These are phyloP conservation scores for Polyommatus iphigenia DNA, from an alignment of 2,888 invertebrate genomes.

Conservation along the genomic window DNA sequence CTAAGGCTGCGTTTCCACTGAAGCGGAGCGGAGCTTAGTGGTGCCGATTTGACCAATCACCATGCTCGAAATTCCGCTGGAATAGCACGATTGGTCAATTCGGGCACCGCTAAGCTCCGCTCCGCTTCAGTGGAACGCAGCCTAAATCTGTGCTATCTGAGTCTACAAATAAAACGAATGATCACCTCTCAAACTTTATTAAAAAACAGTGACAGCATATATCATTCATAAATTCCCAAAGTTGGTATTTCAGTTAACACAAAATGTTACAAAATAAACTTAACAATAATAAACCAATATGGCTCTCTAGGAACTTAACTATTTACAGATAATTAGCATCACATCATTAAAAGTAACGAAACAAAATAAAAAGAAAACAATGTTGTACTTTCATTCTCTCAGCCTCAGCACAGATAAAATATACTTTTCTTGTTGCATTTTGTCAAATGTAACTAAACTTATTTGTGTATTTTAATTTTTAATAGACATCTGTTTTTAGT, in stretches of 20 bases:
- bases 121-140: no score
- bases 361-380: constrained; percentile 44
- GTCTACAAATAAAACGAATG: constrained; percentile 30
- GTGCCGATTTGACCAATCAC: no score
- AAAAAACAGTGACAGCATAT: constrained; percentile 41
- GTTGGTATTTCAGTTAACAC: constrained; percentile 38
- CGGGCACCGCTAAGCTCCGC: no score
- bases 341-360: constrained; percentile 44
- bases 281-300: constrained; percentile 48
- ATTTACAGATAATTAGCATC: constrained; percentile 47
- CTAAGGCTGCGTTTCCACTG: no score
- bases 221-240: constrained; percentile 40
- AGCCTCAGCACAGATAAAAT: constrained; percentile 36
- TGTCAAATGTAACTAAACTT: neutral
- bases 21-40: no score
- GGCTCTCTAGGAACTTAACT: constrained; percentile 48
- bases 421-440: neutral
- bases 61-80: no score
- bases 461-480: neutral
- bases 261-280: constrained; percentile 45
- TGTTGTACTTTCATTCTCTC: constrained; percentile 44
- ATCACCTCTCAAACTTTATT: constrained; percentile 42
- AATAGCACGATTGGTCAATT: no score
- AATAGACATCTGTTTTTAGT: neutral
- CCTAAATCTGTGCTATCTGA: no score